These are phyloP conservation scores for Umimayanthus kanabou DNA, from an alignment of 92 coral and sea anemone genomes.

Conservation along the genomic window DNA sequence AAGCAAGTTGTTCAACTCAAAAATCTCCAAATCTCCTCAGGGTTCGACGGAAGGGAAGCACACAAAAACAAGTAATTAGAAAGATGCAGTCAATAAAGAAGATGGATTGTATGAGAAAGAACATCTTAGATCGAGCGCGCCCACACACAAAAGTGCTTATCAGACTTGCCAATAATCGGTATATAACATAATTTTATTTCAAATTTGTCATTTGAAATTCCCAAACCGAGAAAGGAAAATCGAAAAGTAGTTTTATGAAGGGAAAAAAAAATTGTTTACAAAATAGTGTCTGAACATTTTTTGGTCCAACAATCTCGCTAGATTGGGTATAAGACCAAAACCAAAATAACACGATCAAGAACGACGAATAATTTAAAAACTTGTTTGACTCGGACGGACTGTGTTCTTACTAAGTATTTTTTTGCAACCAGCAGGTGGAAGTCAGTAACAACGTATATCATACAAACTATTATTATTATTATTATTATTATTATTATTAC, in stretches of 20 bases:
- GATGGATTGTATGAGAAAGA: background rate
- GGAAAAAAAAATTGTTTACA: background rate
- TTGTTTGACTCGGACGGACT: conserved; percentile 4
- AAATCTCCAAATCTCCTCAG: background rate
- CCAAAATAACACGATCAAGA: background rate
- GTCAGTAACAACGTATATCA: background rate
- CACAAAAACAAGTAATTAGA: conserved; percentile 8
- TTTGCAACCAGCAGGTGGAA: conserved; percentile 23
- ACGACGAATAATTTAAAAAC: background rate
- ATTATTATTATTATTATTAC: conserved; percentile 8
- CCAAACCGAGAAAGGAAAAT: background rate
- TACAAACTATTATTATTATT: conserved; percentile 1
- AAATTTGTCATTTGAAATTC: background rate
- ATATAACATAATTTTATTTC: background rate
- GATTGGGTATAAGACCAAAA: background rate
- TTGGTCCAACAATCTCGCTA: background rate
- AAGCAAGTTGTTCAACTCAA: background rate
- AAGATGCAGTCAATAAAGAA: conserved; percentile 13
- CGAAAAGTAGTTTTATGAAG: background rate
- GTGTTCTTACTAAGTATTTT: conserved; percentile 16
- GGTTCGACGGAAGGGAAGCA: conserved; percentile 3
- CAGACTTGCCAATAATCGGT: conserved; percentile 6
- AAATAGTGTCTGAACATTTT: background rate
- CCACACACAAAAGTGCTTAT: background rate
- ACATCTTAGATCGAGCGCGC: background rate